Evolutionary conservation across 2,888 invertebrate species (phyloP).

Genomic region (Epiblema foenella): DNA sequence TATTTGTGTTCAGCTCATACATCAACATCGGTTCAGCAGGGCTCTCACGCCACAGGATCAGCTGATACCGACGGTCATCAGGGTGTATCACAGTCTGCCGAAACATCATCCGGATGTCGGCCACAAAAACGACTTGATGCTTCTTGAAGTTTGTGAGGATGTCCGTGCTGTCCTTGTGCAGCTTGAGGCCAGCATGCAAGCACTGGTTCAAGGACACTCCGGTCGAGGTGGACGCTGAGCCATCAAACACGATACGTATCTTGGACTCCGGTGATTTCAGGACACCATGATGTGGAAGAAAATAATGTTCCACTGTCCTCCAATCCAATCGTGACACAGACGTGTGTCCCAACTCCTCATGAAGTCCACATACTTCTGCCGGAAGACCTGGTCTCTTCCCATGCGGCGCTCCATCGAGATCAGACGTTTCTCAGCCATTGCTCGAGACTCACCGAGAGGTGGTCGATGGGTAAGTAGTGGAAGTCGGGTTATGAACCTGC

Average conservation of each 20-base stretch:
- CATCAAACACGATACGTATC: conserved; percentile 27
- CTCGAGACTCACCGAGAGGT: too few species aligned
- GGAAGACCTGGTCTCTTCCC: background rate
- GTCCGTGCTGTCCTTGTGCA: background rate
- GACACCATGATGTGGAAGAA: conserved; percentile 33
- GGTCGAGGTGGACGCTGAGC: conserved; percentile 24
- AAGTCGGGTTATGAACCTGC: too few species aligned
- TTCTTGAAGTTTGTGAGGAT: background rate
- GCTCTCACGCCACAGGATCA: too few species aligned
- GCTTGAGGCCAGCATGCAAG: conserved; percentile 34
- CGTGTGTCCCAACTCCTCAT: too few species aligned
- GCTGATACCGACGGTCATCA: too few species aligned
- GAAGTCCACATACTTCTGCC: conserved; percentile 27
- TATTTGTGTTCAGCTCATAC: too few species aligned
- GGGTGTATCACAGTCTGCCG: too few species aligned
- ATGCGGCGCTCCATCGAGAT: conserved; percentile 29
- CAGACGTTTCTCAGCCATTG: background rate
- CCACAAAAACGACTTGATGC: too few species aligned
- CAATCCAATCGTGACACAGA: too few species aligned
- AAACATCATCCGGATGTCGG: too few species aligned
- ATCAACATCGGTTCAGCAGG: too few species aligned
- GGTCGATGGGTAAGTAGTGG: too few species aligned
- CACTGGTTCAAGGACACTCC: conserved; percentile 36
- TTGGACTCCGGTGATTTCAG: conserved; percentile 13
- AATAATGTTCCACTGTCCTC: background rate